Evolutionary conservation across 2,888 invertebrate genomes (phyloP).

Genomic region (Plutella xylostella): DNA sequence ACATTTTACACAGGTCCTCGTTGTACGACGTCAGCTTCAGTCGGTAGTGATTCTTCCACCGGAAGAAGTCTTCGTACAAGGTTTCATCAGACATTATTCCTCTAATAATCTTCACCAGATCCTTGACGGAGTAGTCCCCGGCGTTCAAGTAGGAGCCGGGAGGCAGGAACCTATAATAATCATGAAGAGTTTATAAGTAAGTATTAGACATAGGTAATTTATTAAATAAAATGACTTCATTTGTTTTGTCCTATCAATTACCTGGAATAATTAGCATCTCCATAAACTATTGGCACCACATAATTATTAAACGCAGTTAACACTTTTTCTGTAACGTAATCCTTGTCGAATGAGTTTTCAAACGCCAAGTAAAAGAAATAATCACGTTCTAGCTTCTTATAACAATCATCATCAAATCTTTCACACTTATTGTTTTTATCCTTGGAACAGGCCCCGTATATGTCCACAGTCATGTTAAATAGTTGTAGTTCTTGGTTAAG

Average conservation of each 20-base stretch:
- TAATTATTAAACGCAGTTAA: constrained; percentile 53
- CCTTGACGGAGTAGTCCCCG: constrained; percentile 5
- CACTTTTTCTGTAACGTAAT: constrained; percentile 42
- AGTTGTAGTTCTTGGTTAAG: constrained; percentile 22
- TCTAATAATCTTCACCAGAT: constrained; percentile 12
- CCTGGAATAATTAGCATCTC: constrained; percentile 69
- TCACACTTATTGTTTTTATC: constrained; percentile 26
- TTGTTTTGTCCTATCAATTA: no score
- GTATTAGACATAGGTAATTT: no score
- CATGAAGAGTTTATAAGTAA: no score
- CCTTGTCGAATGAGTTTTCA: constrained; percentile 34
- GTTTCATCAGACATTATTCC: constrained; percentile 10
- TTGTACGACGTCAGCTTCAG: constrained; percentile 10
- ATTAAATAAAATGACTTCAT: no score
- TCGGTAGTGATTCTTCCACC: constrained; percentile 15
- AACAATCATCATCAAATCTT: constrained; percentile 20
- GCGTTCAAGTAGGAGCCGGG: constrained; percentile 16
- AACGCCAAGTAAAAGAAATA: constrained; percentile 42
- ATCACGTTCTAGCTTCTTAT: constrained; percentile 24
- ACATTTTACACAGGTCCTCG: constrained; percentile 15
- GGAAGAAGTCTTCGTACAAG: constrained; percentile 14
- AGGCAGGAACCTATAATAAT: constrained; percentile 18
- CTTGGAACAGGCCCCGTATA: constrained; percentile 34
- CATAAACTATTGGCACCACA: constrained; percentile 74
- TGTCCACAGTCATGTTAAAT: constrained; percentile 27